These are phyloP conservation scores for Poeciliopsis occidentalis DNA, from an alignment of 2,113 vertebrate species.

Conservation along the genomic window DNA sequence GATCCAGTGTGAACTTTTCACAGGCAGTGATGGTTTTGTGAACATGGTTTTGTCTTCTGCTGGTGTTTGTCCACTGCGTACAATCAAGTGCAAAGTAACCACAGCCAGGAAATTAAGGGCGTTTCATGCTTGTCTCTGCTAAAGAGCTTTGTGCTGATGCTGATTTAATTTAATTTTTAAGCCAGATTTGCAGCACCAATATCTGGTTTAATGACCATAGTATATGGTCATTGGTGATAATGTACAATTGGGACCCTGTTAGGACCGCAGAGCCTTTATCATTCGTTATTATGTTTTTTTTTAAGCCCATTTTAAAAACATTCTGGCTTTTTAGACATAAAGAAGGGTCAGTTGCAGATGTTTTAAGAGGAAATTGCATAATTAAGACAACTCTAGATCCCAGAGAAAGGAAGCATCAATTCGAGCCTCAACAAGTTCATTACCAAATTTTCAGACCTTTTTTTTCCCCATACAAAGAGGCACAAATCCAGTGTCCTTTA, in stretches of 20 bases:
- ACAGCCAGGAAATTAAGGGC: neutral
- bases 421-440: constrained; percentile 27
- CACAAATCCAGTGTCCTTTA: constrained; percentile 47
- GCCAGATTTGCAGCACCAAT: neutral
- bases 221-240: neutral
- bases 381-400: neutral
- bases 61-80: neutral
- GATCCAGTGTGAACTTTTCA: neutral
- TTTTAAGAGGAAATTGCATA: neutral
- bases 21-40: neutral
- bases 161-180: neutral
- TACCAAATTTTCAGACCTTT: constrained; percentile 37
- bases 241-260: neutral
- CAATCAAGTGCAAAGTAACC: neutral
- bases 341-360: neutral
- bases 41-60: neutral
- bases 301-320: neutral
- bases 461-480: constrained; percentile 45
- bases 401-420: constrained; percentile 31
- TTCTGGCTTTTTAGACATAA: neutral
- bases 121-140: neutral
- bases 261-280: neutral
- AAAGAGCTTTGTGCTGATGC: neutral
- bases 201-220: neutral
- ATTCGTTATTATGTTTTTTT: neutral